These are phyloP conservation scores for Eupsittula cactorum DNA, from an alignment of 2,113 vertebrate genomes.

Conservation along the genomic window DNA sequence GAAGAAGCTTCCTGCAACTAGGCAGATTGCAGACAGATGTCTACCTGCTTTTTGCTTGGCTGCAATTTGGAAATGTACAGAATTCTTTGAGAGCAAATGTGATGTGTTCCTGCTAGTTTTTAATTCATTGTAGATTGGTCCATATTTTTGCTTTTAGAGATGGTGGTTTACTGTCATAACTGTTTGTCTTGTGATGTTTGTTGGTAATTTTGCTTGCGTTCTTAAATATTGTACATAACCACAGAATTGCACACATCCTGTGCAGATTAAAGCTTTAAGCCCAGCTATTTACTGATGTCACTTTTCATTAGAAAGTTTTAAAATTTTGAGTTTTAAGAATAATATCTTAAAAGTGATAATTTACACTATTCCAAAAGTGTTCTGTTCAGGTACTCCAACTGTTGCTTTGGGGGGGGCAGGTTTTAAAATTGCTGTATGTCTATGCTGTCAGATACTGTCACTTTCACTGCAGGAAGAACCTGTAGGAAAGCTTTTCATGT, in stretches of 20 bases:
- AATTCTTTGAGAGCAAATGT: not conserved
- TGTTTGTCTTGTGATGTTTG: not conserved
- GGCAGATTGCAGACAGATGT: not conserved
- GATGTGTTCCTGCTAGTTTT: not conserved
- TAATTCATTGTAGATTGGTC: not conserved
- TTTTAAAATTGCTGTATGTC: not conserved
- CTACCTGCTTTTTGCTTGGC: conserved; percentile 22
- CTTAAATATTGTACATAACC: not conserved
- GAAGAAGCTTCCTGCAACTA: not conserved
- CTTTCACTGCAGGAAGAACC: not conserved
- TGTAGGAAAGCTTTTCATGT: not conserved
- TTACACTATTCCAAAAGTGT: not conserved
- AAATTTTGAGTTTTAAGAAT: not conserved
- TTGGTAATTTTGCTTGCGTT: not conserved
- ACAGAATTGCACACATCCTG: not conserved
- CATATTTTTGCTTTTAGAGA: not conserved
- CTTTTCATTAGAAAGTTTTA: not conserved
- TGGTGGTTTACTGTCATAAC: not conserved
- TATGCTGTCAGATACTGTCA: not conserved
- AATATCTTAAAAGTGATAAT: not conserved
- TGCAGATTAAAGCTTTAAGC: not conserved
- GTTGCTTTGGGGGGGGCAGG: not conserved
- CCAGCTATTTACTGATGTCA: not conserved
- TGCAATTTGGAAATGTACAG: not conserved
- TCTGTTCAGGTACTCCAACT: not conserved